phyloP scores from a whole-genome alignment of 2,113 vertebrate species.

The Arizona elegans region DNA sequence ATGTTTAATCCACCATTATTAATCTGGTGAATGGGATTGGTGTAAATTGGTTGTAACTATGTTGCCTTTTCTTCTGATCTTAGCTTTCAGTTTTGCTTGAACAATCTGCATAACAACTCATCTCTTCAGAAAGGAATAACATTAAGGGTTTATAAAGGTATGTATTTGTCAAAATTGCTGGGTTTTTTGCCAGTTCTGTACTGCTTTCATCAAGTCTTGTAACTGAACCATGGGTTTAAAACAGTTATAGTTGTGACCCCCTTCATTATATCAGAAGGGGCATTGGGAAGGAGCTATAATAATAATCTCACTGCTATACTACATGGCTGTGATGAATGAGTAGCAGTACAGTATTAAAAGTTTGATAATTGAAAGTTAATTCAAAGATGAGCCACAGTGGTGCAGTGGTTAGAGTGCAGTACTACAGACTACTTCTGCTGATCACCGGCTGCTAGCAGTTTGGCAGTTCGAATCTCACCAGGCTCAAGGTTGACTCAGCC shows the following conservation, averaged over 20 bases:
- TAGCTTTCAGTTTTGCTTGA: neutral
- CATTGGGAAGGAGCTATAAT: neutral
- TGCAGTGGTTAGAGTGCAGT: no score
- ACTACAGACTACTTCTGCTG: no score
- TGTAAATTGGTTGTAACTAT: neutral
- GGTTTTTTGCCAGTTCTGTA: conserved; percentile 27
- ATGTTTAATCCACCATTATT: neutral
- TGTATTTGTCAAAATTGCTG: conserved; percentile 9
- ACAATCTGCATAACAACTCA: neutral
- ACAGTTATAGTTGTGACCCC: neutral
- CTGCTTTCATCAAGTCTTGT: conserved; percentile 26
- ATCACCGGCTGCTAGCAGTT: no score
- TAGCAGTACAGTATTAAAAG: neutral
- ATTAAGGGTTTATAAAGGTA: neutral
- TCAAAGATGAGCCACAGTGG: neutral
- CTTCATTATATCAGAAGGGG: neutral
- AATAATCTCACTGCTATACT: neutral
- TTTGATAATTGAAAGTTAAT: neutral
- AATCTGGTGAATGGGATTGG: neutral
- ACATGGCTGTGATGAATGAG: neutral
- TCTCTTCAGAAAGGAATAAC: neutral
- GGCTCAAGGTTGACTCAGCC: no score
- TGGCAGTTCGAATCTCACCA: no score
- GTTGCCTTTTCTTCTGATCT: neutral
- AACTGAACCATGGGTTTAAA: neutral